Percentiles rank a stretch among this genome's conserved stretches.
Conservation (phyloP, 2,888 invertebrate genomes). For the Polyploca ridens region DNA sequence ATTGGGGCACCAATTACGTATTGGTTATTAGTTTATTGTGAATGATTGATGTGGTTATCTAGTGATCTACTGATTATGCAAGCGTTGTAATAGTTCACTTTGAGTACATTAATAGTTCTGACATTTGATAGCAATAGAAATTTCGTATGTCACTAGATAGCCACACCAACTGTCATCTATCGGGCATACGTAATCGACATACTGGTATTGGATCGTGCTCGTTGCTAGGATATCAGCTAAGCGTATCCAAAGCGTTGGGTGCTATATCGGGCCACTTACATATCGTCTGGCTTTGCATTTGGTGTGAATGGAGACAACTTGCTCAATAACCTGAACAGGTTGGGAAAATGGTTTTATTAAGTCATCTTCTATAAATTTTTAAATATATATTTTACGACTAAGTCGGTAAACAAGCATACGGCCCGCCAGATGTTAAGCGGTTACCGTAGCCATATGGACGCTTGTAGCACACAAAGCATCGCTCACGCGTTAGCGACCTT, state of each 20-base stretch:
- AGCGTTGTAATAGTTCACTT: too few relatives aligned
- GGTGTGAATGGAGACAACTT: slow-evolving; percentile 78
- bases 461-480: too few relatives aligned
- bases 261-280: slow-evolving; percentile 66
- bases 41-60: slow-evolving; percentile 37
- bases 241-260: slow-evolving; percentile 64
- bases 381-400: too few relatives aligned
- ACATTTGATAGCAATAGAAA: slow-evolving; percentile 25
- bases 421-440: too few relatives aligned
- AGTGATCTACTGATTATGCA: slow-evolving; percentile 12
- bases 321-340: slow-evolving; percentile 77
- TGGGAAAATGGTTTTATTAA: slow-evolving; percentile 49
- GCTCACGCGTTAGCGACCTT: too few relatives aligned
- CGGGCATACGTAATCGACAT: slow-evolving; percentile 53
- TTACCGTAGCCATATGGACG: too few relatives aligned
- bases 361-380: slow-evolving; percentile 26
- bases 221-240: slow-evolving; percentile 66
- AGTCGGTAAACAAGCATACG: too few relatives aligned
- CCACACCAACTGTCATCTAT: slow-evolving; percentile 38
- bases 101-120: neutral
- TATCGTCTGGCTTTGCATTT: slow-evolving; percentile 73
- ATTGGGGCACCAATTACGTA: slow-evolving; percentile 50
- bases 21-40: slow-evolving; percentile 41
- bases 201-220: slow-evolving; percentile 58
- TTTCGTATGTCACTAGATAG: slow-evolving; percentile 42